Base-by-base conservation (phyloP, 30 jellyfish, hydroid and myxozoan genomes). In the Turritopsis dohrnii region DNA sequence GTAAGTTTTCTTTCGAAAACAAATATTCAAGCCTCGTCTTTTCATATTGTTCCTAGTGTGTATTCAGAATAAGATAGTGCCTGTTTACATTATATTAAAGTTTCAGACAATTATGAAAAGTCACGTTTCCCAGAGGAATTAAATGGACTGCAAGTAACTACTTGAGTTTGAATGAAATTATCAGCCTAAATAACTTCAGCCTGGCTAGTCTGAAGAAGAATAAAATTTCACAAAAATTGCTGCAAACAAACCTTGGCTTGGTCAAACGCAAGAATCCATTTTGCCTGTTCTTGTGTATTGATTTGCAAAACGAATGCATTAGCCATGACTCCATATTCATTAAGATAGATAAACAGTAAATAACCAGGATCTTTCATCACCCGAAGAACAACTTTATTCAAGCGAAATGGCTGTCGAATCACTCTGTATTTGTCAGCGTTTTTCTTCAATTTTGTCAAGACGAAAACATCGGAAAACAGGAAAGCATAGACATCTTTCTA, bases 401-500 rank as follows among this genome's bases (percentile, higher is more conserved):
- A 79, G 21, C 98, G 96, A 65, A 87, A 93, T 0, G 98, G 98
- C 89, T 88, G 89, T 20, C 95, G 89, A 16, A 93, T 80, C 60
- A 93, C 75, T 81, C 88, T 85, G 76, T 69, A 89, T 81, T 89
- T 88, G 52, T 93, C 98, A 28, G 77, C 86, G 81, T 81, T 85
- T 81, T 89, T 88, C 52, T 93, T 93, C 26, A 86, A 90, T 74
- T 85, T 88, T 25, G 98, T 86, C 41, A 93, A 79, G 79, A 93
- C 80, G 75, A 93, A 88, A 17, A 88, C 84, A 52, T 93, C 98
- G 66, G 98, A 76, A 81, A 93, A 93, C 74, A 93, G 75, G 82
- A 88, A 93, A 21, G 89, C 89, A 65, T 93, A 87, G 52, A 93
- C 96, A 66, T 93, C 98, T 65, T 89, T 85, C 98, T 93, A 71